phyloP scores from a whole-genome alignment of 2,888 invertebrate genomes.

The Amblyjoppa fuscipennis region DNA sequence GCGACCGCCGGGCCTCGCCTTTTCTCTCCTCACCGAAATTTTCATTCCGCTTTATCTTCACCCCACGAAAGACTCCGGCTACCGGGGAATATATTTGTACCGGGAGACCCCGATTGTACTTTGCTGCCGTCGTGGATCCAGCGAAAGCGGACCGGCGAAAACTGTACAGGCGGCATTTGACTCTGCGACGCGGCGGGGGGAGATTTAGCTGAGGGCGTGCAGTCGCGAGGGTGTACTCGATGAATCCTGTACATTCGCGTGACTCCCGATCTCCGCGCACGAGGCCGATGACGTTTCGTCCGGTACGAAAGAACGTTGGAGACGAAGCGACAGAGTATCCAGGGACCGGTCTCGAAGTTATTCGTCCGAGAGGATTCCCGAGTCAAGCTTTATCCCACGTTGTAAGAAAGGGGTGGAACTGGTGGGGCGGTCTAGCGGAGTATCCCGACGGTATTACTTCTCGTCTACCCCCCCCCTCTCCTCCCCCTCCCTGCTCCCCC shows the following conservation, averaged over 20 bases:
- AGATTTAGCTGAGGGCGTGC: background rate
- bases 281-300: conserved; percentile 1
- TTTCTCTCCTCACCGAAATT: conserved; percentile 30
- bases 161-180: background rate
- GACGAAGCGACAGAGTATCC: background rate
- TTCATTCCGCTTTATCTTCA: conserved; percentile 6
- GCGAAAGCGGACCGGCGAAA: background rate
- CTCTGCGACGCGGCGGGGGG: background rate
- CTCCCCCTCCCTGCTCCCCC: too few relatives aligned
- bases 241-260: background rate
- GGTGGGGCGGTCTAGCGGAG: conserved; percentile 1
- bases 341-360: background rate
- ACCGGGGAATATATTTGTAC: conserved; percentile 19
- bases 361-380: conserved; percentile 11
- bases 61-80: background rate
- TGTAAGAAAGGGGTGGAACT: conserved; percentile 8
- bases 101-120: conserved; percentile 16
- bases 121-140: background rate
- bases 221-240: background rate
- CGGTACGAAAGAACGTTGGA: background rate
- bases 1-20: background rate
- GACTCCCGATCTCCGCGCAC: background rate
- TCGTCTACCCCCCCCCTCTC: background rate
- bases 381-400: background rate
- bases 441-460: conserved; percentile 6